Conservation (phyloP, 2,797 vertebrate genomes). For the Trichosurus vulpecula region DNA sequence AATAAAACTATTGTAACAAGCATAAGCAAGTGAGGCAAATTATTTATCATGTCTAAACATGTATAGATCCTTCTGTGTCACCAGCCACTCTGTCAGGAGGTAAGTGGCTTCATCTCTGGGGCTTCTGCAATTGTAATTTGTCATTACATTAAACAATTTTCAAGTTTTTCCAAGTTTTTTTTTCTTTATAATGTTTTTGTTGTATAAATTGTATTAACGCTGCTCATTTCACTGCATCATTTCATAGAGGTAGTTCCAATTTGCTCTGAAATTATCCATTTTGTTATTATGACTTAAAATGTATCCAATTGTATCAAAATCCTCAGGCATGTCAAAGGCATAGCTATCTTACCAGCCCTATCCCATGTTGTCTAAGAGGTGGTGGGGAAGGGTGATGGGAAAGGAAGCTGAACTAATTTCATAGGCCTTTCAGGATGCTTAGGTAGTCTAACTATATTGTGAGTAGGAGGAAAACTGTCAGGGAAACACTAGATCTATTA, state of each 20-base stretch:
- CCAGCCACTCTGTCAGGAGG: not conserved
- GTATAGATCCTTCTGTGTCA: not conserved
- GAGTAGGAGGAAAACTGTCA: no score
- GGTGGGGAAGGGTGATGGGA: no score
- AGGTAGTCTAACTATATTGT: no score
- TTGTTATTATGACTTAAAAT: not conserved
- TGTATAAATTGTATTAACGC: not conserved
- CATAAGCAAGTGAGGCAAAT: not conserved
- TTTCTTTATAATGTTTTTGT: not conserved
- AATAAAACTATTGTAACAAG: not conserved
- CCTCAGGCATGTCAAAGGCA: not conserved
- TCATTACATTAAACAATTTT: not conserved
- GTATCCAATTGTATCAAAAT: not conserved
- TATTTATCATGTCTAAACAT: not conserved
- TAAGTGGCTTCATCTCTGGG: not conserved
- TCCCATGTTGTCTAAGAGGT: no score
- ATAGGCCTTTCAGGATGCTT: no score
- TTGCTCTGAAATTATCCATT: not conserved
- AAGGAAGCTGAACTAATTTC: no score
- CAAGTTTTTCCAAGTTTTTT: not conserved
- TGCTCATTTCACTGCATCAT: not conserved
- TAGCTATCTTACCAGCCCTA: not conserved
- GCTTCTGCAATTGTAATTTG: not conserved
- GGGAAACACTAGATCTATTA: no score
- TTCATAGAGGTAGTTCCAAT: not conserved